These are phyloP conservation scores for Molossus alvarezi DNA, from an alignment of 2,797 vertebrate genomes.

Conservation along the genomic window DNA sequence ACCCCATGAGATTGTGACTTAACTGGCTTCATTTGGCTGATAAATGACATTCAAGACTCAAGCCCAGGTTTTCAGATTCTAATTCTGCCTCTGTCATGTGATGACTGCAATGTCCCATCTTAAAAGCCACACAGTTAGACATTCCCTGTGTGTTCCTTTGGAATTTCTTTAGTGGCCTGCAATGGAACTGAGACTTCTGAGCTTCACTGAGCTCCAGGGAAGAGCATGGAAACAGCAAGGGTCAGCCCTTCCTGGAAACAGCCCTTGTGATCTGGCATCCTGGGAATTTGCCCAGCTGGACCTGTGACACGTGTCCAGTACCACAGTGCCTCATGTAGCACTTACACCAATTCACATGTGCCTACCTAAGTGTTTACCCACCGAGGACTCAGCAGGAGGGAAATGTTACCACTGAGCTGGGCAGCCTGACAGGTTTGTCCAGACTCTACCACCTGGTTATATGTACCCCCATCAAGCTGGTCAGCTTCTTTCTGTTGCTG, in stretches of 20 bases:
- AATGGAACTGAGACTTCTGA: not conserved
- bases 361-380: not conserved
- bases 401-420: not conserved
- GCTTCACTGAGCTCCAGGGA: not conserved
- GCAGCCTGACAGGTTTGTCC: not conserved
- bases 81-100: not conserved
- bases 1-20: not conserved
- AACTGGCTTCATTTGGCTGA: not conserved
- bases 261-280: constrained; percentile 51
- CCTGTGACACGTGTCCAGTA: not conserved
- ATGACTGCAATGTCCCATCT: not conserved
- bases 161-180: constrained; percentile 23
- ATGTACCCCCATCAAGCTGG: not conserved
- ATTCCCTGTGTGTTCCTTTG: not conserved
- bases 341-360: not conserved
- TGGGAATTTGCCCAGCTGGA: constrained; percentile 61
- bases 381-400: not conserved
- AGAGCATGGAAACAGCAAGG: not conserved
- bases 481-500: constrained; percentile 56
- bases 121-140: not conserved
- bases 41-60: not conserved
- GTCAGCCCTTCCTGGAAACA: constrained; percentile 64
- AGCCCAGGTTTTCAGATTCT: constrained; percentile 34
- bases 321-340: not conserved
- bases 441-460: constrained; percentile 28